These are phyloP conservation scores for Acleris laterana DNA, from an alignment of 2,888 invertebrate species.

Conservation along the genomic window DNA sequence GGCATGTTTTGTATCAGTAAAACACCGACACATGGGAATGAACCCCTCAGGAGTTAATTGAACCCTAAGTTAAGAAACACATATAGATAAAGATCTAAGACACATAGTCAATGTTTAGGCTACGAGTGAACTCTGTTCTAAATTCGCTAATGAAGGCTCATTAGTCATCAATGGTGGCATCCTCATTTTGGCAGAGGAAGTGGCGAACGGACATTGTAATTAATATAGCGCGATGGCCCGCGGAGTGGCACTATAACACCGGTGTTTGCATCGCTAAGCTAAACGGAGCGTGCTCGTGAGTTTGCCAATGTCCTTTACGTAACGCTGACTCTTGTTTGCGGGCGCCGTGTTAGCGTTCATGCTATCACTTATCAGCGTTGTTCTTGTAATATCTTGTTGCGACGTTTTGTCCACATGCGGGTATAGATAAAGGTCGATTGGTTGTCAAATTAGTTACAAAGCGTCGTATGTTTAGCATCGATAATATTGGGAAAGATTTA, in stretches of 20 bases:
- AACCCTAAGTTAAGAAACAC: no score
- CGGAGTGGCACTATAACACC: constrained; percentile 33
- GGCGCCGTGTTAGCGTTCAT: constrained; percentile 1
- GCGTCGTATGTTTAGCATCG: no score
- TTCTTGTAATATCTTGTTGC: background rate
- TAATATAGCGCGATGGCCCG: constrained; percentile 51
- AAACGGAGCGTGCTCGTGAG: constrained; percentile 6
- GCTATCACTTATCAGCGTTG: constrained; percentile 7
- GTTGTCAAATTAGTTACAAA: background rate
- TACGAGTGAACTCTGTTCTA: constrained; percentile 16
- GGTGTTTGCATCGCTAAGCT: background rate
- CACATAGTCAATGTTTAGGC: constrained; percentile 15
- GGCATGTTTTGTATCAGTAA: no score
- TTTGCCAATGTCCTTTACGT: constrained; percentile 13
- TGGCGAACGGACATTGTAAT: constrained; percentile 53
- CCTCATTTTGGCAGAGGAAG: constrained; percentile 56
- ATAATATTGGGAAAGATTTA: no score
- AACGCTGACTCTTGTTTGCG: constrained; percentile 23
- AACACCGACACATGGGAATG: no score
- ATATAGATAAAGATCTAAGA: background rate
- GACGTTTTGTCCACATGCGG: background rate
- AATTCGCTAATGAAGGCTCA: constrained; percentile 20
- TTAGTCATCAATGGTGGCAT: constrained; percentile 35
- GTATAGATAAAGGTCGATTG: background rate
- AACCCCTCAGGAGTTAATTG: no score